These are phyloP conservation scores for Redunca redunca DNA, from an alignment of 2,113 vertebrate genomes.

Conservation along the genomic window DNA sequence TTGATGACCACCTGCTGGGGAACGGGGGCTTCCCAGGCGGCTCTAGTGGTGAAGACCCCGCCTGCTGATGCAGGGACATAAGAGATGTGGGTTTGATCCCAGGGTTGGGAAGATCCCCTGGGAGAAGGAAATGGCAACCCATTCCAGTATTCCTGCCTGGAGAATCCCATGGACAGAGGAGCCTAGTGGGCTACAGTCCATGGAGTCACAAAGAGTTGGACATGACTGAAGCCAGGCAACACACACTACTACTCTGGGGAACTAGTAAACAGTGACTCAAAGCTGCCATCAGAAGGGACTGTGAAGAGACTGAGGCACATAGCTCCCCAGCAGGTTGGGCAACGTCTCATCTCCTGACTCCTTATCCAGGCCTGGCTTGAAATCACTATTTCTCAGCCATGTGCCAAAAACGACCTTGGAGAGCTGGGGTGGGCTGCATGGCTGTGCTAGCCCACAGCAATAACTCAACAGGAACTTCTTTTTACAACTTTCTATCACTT, in stretches of 20 bases:
- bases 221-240: background rate
- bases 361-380: background rate
- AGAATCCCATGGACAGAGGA: background rate
- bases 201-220: background rate
- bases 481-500: background rate
- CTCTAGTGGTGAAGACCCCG: background rate
- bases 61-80: background rate
- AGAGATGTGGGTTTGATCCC: background rate
- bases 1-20: background rate
- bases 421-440: fast-evolving
- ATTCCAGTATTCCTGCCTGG: background rate
- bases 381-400: background rate
- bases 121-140: background rate
- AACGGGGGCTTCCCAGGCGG: background rate
- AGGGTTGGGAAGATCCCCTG: background rate
- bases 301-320: background rate
- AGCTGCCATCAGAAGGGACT: background rate
- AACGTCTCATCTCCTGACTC: background rate
- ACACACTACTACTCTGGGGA: background rate
- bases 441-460: fast-evolving
- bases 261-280: background rate
- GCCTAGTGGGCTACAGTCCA: background rate
- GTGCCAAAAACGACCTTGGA: background rate
- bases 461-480: background rate
- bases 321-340: background rate